Conservation (phyloP, 2,797 vertebrate species). For the Silurus lanzhouensis region DNA sequence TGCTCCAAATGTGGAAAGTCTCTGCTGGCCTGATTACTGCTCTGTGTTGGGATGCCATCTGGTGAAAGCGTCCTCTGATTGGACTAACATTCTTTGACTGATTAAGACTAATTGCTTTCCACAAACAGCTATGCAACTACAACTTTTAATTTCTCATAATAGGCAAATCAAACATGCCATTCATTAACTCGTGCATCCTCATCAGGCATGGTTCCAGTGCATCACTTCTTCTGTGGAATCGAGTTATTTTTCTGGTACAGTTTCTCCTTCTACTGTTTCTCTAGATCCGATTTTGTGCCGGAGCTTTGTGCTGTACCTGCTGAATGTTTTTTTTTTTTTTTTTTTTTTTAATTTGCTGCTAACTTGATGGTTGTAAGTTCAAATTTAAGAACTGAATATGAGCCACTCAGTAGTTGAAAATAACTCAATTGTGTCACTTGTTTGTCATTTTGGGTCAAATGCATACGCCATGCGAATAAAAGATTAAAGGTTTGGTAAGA, state of each 20-base stretch:
- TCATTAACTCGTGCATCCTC: constrained; percentile 29
- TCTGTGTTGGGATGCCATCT: constrained; percentile 49
- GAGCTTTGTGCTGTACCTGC: neutral
- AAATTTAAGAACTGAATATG: neutral
- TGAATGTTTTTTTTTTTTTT: neutral
- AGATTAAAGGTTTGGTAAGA: neutral
- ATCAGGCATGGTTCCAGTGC: constrained; percentile 12
- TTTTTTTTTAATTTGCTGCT: neutral
- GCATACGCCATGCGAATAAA: neutral
- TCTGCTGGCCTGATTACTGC: constrained; percentile 36
- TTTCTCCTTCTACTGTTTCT: neutral
- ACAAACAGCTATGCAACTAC: constrained; percentile 45
- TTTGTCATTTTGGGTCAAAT: neutral
- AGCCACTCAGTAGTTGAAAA: constrained; percentile 1
- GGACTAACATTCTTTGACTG: constrained; percentile 39
- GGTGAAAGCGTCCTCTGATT: constrained; percentile 42
- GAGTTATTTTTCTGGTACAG: neutral
- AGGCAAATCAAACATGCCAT: constrained; percentile 41
- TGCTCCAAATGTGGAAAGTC: constrained; percentile 21
- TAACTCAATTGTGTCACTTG: neutral
- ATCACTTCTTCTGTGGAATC: neutral
- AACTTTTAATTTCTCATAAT: constrained; percentile 42
- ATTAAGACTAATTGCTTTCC: constrained; percentile 52
- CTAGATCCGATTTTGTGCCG: neutral
- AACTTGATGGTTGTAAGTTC: neutral